A percentile compares a stretch with the other conserved stretches of the same genome.
phyloP scores from a whole-genome alignment of 2,113 vertebrate genomes.

The Oreotrochilus melanogaster region DNA sequence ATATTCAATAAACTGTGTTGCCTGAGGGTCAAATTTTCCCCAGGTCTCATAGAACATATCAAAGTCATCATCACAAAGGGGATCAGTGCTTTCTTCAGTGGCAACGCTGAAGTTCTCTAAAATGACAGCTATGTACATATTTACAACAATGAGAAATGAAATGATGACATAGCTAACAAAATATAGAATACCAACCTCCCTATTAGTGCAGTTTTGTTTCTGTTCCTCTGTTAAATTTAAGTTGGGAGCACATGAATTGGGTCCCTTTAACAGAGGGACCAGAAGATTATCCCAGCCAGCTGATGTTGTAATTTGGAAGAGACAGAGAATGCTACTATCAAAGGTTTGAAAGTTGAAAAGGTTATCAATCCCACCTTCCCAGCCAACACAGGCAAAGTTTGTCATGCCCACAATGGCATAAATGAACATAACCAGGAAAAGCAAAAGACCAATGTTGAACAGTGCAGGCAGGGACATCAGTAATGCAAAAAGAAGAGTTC shows the following conservation, averaged over 20 bases:
- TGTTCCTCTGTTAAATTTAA: background rate
- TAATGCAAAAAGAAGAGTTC: conserved; percentile 94
- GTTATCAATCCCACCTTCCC: conserved; percentile 83
- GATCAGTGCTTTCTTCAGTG: conserved; percentile 94
- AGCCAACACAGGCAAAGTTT: conserved; percentile 86
- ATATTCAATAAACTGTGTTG: conserved; percentile 94
- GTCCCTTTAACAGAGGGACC: conserved; percentile 81
- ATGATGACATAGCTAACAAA: conserved; percentile 97
- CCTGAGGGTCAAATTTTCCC: conserved; percentile 93
- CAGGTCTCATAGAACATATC: conserved; percentile 98
- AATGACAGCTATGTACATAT: conserved; percentile 99
- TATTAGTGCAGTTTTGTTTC: conserved; percentile 76
- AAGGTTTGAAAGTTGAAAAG: conserved; percentile 97
- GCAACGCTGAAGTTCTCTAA: conserved; percentile 96
- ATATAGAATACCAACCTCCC: conserved; percentile 84
- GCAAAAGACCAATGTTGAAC: conserved; percentile 95
- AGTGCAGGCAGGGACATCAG: conserved; percentile 98
- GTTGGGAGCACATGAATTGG: conserved; percentile 50
- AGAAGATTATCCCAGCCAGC: conserved; percentile 95
- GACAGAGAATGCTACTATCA: conserved; percentile 92
- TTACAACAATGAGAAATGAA: conserved; percentile 95
- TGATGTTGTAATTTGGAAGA: conserved; percentile 96
- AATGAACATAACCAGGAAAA: conserved; percentile 98
- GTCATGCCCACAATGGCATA: conserved; percentile 98
- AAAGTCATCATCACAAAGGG: conserved; percentile 94